phyloP scores from a whole-genome alignment of 2,113 vertebrate species.

The Xyliphius kryptos region DNA sequence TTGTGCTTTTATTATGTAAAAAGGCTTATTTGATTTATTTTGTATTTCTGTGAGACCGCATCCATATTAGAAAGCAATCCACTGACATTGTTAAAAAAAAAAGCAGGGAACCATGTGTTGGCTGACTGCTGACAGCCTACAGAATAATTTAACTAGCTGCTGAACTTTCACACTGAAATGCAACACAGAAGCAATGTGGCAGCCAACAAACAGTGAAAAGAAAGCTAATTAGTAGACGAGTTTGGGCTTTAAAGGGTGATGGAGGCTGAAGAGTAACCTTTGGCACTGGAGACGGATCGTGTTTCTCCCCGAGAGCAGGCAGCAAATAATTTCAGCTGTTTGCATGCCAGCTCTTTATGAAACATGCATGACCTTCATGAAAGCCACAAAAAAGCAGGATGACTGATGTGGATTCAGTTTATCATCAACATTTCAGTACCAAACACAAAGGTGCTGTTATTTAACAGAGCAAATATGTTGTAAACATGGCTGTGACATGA shows the following conservation, averaged over 20 bases:
- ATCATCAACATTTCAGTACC: slow-evolving; percentile 23
- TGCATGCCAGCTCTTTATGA: slow-evolving; percentile 38
- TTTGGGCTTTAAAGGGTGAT: slow-evolving; percentile 53
- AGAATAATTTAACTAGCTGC: not conserved
- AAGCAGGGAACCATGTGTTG: not conserved
- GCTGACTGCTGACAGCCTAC: not conserved
- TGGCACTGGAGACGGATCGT: slow-evolving; percentile 49
- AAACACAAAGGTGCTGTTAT: slow-evolving; percentile 36
- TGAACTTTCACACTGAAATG: not conserved
- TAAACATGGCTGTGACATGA: not conserved
- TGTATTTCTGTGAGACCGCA: not conserved
- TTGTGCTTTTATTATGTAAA: not conserved
- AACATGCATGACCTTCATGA: slow-evolving; percentile 39
- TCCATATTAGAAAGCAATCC: not conserved
- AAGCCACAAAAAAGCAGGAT: slow-evolving; percentile 20
- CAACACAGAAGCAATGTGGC: slow-evolving; percentile 11
- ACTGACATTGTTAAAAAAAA: not conserved
- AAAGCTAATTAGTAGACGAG: slow-evolving; percentile 55
- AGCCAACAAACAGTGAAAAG: slow-evolving; percentile 48
- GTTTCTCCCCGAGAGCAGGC: slow-evolving; percentile 46
- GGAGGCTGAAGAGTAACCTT: slow-evolving; percentile 47
- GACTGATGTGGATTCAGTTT: slow-evolving; percentile 38
- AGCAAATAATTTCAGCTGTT: slow-evolving; percentile 53
- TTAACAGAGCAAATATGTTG: slow-evolving; percentile 25
- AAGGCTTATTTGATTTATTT: not conserved